Conservation (phyloP, 2,888 invertebrate genomes). For the Ferrisia virgata region DNA sequence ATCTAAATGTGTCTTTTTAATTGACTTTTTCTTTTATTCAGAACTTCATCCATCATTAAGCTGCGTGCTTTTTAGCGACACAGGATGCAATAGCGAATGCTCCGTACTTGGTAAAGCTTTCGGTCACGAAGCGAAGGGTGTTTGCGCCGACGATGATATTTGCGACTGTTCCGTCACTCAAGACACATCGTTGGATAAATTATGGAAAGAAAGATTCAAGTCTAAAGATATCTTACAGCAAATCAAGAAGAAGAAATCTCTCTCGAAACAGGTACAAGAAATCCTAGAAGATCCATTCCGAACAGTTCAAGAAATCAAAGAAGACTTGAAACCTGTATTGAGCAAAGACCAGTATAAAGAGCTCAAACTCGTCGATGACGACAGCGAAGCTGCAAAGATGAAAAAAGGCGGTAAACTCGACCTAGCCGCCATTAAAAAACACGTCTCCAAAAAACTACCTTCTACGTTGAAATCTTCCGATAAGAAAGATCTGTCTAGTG, state of each 20-base stretch:
- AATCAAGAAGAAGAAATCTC: background rate
- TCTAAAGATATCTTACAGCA: background rate
- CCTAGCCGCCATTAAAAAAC: background rate
- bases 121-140: background rate
- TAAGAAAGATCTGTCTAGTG: background rate
- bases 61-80: background rate
- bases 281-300: background rate
- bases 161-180: background rate
- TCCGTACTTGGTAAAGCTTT: background rate
- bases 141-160: background rate
- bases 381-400: background rate
- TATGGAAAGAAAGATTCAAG: background rate
- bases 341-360: background rate
- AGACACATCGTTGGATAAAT: background rate
- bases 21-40: background rate
- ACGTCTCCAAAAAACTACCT: background rate
- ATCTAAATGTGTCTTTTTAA: too few species aligned
- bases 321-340: background rate
- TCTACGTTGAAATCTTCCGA: background rate
- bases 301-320: background rate
- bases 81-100: background rate
- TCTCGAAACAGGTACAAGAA: background rate
- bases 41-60: background rate
- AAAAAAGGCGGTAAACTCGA: background rate
- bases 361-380: background rate